Conservation (phyloP, 2,113 vertebrate species). For the Antechinus flavipes region DNA sequence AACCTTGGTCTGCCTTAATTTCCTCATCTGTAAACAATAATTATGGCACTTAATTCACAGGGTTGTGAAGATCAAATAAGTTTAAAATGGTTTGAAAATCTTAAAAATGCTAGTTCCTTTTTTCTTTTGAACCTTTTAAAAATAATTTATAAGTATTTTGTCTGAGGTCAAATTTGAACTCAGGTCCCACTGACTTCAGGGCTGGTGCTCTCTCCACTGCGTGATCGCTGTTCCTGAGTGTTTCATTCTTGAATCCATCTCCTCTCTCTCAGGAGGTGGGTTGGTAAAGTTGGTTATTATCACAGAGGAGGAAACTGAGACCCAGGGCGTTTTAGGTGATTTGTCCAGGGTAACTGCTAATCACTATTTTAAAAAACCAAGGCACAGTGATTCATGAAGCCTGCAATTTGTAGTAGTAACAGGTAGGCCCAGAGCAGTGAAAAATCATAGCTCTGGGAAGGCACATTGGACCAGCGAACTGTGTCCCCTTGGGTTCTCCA, state of each 20-base stretch:
- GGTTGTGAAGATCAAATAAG: not conserved
- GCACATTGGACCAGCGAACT: not conserved
- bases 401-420: no score
- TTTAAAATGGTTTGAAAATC: no score
- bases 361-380: no score
- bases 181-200: no score
- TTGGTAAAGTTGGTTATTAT: not conserved
- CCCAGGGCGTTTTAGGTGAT: no score
- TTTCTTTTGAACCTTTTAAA: not conserved
- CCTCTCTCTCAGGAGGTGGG: no score
- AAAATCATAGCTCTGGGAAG: no score
- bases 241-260: not conserved
- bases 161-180: no score
- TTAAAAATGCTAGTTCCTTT: not conserved
- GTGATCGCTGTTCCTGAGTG: no score
- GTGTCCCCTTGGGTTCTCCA: not conserved
- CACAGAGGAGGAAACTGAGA: not conserved
- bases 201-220: no score
- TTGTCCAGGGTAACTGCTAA: no score
- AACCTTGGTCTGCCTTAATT: not conserved
- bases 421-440: not conserved
- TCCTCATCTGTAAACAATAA: not conserved
- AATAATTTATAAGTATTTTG: not conserved
- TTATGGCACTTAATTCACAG: not conserved
- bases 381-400: not conserved